Evolutionary conservation across 2,797 vertebrate species (phyloP).

Genomic region (Halcyon badia): DNA sequence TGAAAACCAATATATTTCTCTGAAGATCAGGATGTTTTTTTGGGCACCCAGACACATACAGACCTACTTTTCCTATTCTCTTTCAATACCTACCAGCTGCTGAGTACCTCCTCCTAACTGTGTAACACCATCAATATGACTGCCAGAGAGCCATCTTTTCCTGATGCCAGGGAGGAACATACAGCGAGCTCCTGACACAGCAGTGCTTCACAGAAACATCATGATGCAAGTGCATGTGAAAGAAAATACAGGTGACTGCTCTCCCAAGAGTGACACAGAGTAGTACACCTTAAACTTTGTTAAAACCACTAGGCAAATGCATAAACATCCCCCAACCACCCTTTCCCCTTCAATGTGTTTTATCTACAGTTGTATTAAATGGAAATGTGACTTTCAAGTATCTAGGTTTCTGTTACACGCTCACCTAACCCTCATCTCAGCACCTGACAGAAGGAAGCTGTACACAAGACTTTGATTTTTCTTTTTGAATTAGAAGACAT

Average conservation of each 20-base stretch:
- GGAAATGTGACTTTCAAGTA: conserved; percentile 58
- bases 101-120: not conserved
- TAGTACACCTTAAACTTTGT: not conserved
- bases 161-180: accelerated
- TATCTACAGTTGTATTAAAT: not conserved
- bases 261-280: not conserved
- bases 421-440: conserved; percentile 16
- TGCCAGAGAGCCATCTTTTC: not conserved
- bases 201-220: not conserved
- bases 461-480: conserved; percentile 59
- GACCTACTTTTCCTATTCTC: not conserved
- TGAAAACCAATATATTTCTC: not conserved
- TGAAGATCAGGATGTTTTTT: not conserved
- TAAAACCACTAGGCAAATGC: not conserved
- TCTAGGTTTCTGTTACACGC: not conserved
- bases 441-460: conserved; percentile 26
- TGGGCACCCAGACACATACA: not conserved
- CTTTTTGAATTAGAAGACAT: conserved; percentile 58
- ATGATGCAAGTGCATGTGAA: not conserved
- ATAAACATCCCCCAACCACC: not conserved
- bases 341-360: not conserved
- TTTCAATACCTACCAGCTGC: not conserved
- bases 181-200: not conserved
- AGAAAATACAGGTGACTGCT: not conserved
- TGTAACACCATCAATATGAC: accelerated